A percentile compares a stretch with the other conserved stretches of the same genome.
These are phyloP conservation scores for Turritopsis dohrnii DNA, from an alignment of 30 jellyfish, hydroid and myxozoan species.

Conservation along the genomic window DNA sequence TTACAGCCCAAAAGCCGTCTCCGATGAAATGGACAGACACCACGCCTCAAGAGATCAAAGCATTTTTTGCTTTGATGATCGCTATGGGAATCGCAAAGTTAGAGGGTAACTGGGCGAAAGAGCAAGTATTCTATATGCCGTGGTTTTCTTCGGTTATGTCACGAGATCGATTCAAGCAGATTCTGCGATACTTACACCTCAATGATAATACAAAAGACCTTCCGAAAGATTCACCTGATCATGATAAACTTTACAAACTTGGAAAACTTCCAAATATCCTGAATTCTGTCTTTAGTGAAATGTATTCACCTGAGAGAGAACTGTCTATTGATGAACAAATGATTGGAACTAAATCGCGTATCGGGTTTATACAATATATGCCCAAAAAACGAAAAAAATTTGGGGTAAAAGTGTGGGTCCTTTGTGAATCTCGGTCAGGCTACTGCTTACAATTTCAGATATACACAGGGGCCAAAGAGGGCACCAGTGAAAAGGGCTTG, in stretches of 20 bases:
- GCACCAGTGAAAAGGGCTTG: too few species aligned
- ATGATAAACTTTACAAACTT: background rate
- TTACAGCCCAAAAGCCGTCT: too few species aligned
- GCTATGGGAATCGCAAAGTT: too few species aligned
- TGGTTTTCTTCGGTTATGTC: background rate
- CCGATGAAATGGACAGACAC: too few species aligned
- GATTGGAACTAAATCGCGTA: background rate
- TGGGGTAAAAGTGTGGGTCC: background rate
- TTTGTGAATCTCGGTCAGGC: background rate
- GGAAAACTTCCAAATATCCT: too few species aligned
- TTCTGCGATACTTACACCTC: background rate
- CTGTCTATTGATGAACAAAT: too few species aligned
- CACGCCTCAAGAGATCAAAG: too few species aligned
- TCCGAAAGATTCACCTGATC: background rate
- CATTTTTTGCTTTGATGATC: too few species aligned
- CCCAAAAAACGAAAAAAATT: background rate
- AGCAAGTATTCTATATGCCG: too few species aligned
- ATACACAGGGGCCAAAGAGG: background rate
- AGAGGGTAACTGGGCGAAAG: background rate
- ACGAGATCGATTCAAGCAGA: background rate
- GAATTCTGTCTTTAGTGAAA: too few species aligned
- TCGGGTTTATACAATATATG: background rate
- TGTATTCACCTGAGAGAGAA: too few species aligned
- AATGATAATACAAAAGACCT: background rate
- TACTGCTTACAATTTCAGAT: background rate